Conservation (phyloP, 2,113 vertebrate genomes). For the Falcunculus frontatus region DNA sequence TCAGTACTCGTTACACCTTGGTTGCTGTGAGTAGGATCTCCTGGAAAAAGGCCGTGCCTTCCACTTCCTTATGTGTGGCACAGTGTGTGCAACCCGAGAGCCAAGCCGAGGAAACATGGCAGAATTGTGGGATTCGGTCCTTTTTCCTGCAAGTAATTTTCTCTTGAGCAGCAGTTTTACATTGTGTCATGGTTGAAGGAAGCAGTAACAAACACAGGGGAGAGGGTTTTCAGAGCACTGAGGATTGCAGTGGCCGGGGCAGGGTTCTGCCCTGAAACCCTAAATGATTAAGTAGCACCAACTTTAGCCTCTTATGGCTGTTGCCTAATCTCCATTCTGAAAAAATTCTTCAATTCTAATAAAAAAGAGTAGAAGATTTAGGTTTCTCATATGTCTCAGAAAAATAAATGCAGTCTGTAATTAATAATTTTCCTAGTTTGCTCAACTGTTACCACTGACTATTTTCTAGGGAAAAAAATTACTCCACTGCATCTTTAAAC, state of each 20-base stretch:
- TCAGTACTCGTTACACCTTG: accelerated
- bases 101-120: accelerated
- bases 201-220: not conserved
- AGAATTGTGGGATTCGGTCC: not conserved
- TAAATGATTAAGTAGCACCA: not conserved
- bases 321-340: not conserved
- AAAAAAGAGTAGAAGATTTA: not conserved
- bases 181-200: not conserved
- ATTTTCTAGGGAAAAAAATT: not conserved
- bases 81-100: accelerated
- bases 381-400: not conserved
- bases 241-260: not conserved
- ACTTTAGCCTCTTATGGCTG: not conserved
- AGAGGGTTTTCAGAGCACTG: not conserved
- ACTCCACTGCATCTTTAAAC: not conserved
- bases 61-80: not conserved
- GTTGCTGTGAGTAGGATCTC: not conserved
- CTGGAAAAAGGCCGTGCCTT: too few relatives aligned
- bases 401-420: not conserved
- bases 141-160: not conserved
- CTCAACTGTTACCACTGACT: not conserved
- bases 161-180: not conserved
- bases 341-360: not conserved
- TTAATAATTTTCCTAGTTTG: not conserved
- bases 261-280: not conserved